Conservation (phyloP, 2,113 vertebrate genomes). For the Ophthalmolycus amberensis region DNA sequence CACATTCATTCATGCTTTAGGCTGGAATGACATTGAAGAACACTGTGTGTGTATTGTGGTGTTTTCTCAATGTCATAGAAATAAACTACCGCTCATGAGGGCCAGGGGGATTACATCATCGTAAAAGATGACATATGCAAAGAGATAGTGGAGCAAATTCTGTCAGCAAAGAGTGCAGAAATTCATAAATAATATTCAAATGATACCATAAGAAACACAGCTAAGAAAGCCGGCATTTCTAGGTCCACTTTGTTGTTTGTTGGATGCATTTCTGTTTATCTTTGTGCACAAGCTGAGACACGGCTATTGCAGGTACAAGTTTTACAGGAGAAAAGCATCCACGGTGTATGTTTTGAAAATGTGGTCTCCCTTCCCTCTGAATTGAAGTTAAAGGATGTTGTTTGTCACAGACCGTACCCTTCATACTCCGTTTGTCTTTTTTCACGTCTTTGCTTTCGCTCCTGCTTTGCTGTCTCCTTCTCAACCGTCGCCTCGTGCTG, state of each 20-base stretch:
- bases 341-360: not conserved
- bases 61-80: constrained; percentile 4
- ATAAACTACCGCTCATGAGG: constrained; percentile 5
- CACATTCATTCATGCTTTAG: not conserved
- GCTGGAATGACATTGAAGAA: constrained; percentile 12
- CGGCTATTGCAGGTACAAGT: constrained; percentile 1
- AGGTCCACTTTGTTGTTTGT: not conserved
- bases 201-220: not conserved
- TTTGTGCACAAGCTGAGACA: not conserved
- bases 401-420: not conserved
- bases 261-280: constrained; percentile 9
- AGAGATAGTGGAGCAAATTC: not conserved
- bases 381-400: not conserved
- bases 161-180: not conserved
- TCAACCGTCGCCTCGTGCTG: not conserved
- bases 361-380: not conserved
- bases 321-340: not conserved
- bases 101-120: not conserved
- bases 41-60: constrained; percentile 1
- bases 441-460: not conserved
- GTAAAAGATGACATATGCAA: not conserved
- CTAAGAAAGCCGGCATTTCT: not conserved
- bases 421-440: not conserved
- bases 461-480: not conserved
- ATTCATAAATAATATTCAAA: not conserved